Evolutionary conservation across 2,888 invertebrate genomes (phyloP).

Genomic region (Folsomia manolachei): DNA sequence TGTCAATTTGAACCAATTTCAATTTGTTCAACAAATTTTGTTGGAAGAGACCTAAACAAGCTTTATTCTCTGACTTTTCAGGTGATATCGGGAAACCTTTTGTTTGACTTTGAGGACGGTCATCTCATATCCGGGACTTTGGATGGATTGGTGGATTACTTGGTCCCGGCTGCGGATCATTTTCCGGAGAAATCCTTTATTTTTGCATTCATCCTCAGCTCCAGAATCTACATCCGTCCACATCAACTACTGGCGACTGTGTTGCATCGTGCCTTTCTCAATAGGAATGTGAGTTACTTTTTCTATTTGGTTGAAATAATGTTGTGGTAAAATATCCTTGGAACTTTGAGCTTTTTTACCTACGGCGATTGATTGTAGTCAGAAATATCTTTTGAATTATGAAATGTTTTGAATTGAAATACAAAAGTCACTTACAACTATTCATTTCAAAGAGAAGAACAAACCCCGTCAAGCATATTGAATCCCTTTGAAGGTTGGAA

Average conservation of each 20-base stretch:
- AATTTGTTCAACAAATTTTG: too few relatives aligned
- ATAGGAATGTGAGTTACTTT: neutral
- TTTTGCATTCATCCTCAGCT: constrained; percentile 90
- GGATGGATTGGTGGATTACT: constrained; percentile 83
- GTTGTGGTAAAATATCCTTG: too few relatives aligned
- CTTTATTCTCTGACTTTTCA: neutral
- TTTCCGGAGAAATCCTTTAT: constrained; percentile 82
- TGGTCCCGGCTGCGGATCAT: constrained; percentile 85
- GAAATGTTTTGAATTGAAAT: too few relatives aligned
- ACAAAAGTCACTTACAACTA: too few relatives aligned
- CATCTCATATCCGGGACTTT: constrained; percentile 79
- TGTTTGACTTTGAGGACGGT: constrained; percentile 59
- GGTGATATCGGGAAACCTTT: neutral
- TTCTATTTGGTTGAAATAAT: too few relatives aligned
- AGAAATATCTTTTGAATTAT: too few relatives aligned
- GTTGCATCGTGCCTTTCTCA: constrained; percentile 61
- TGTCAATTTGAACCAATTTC: too few relatives aligned
- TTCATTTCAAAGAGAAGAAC: too few relatives aligned
- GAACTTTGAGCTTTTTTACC: too few relatives aligned
- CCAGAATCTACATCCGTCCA: constrained; percentile 86
- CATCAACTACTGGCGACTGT: constrained; percentile 85
- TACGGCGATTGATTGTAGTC: too few relatives aligned
- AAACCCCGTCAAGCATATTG: neutral
- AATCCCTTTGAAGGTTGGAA: neutral
- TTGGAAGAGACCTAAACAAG: too few relatives aligned